Evolutionary conservation across 2,888 invertebrate genomes (phyloP).

Genomic region (Leistus spinibarbis): DNA sequence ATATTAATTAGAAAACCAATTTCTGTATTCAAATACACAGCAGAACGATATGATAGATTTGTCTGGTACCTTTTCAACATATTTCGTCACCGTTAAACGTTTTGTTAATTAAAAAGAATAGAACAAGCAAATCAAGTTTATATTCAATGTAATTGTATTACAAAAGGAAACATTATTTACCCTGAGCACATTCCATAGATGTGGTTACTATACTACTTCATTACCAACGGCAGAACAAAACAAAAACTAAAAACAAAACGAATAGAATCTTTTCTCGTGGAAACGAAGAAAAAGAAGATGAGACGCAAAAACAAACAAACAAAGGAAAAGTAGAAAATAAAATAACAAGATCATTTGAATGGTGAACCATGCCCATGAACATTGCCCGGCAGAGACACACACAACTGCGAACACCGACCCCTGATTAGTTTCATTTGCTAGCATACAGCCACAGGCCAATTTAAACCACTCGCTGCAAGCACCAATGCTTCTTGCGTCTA

Average conservation of each 20-base stretch:
- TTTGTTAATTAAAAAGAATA: too few species aligned
- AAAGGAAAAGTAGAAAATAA: constrained; percentile 1
- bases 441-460: constrained; percentile 12
- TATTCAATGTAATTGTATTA: neutral
- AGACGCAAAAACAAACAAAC: neutral
- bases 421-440: constrained; percentile 36
- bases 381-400: too few species aligned
- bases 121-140: neutral
- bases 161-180: neutral
- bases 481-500: too few species aligned
- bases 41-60: too few species aligned
- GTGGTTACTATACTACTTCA: neutral
- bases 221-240: neutral
- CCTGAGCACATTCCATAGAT: neutral
- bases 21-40: too few species aligned
- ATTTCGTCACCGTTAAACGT: too few species aligned
- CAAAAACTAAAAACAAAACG: neutral
- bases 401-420: neutral
- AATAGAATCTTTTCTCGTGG: neutral
- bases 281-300: neutral
- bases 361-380: neutral
- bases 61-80: too few species aligned
- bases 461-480: too few species aligned
- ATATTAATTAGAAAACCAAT: too few species aligned
- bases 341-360: constrained; percentile 27